Base-by-base conservation (phyloP, 2,113 vertebrate genomes). In the Carollia perspicillata region DNA sequence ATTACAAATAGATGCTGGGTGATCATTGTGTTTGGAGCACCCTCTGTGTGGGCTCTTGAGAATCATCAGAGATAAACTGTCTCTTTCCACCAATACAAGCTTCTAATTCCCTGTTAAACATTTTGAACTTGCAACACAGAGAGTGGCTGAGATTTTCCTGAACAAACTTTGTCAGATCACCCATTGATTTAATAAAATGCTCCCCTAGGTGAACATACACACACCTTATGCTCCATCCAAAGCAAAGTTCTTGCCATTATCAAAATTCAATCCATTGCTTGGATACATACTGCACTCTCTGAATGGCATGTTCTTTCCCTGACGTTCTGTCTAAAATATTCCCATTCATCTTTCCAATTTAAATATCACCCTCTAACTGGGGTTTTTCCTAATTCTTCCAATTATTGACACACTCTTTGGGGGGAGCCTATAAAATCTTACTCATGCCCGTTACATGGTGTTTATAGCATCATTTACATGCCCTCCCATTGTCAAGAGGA, bases 271-370 rank as follows among this genome's bases (percentile, higher is more conserved):
- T 51, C 22, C 51, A 33, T 44, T 90, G 58, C 26, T 89, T 95
- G 63, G 33, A 40, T 83, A 47, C 55, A 80, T 66, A 33, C 6
- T 74, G 17, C 30, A 42, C 28, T 72, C 28, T 85, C 13, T 37
- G 10, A 63, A 33, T 16, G 40, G 68, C 8, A 23, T 81, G 55
- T 4, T 69, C 49, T 94, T 95, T 89, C 55, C 8, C 8, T 89
- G 37, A 92, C 84, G 84, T 84, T 97, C n/a, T 89, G 12, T n/a
- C 33, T 89, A 84, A 93, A 95, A 92, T 79, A 49, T 42, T 89
- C 66, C 20, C 40, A 12, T 28, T 86, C 35, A 79, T 85, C 26
- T 92, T 89, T 83, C 63, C 86, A 53, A 74, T 84, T 84, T 80
- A 92, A 89, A 35, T 93, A 89, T 79, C 75, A 69, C n/a, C 35